These are phyloP conservation scores for Ochropleura plecta DNA, from an alignment of 2,888 invertebrate species.

Conservation along the genomic window DNA sequence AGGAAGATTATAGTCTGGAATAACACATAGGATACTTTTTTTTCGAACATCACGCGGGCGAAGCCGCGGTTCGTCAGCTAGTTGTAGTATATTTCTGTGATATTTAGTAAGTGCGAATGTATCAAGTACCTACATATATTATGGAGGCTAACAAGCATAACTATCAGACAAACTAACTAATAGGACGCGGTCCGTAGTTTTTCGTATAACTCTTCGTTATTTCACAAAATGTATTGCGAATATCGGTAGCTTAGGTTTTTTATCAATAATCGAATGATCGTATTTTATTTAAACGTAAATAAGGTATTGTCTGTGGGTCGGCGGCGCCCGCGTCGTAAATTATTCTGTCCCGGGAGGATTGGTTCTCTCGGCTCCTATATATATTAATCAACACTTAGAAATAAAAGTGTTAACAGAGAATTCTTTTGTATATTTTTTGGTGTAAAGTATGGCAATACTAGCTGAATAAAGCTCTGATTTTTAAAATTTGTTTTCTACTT, in stretches of 20 bases:
- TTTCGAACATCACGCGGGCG: too few relatives aligned
- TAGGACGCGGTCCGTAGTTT: slow-evolving; percentile 11
- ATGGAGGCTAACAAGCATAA: slow-evolving; percentile 11
- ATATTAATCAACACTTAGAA: slow-evolving; percentile 83
- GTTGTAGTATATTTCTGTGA: too few relatives aligned
- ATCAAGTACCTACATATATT: too few relatives aligned
- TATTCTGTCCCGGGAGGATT: slow-evolving; percentile 78
- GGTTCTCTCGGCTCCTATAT: slow-evolving; percentile 78
- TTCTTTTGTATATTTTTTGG: slow-evolving; percentile 66
- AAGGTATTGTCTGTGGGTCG: slow-evolving; percentile 75
- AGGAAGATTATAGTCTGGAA: too few relatives aligned
- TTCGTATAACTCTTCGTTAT: slow-evolving; percentile 61
- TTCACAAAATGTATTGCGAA: slow-evolving; percentile 60
- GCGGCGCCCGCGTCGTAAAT: slow-evolving; percentile 77
- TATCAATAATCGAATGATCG: slow-evolving; percentile 80
- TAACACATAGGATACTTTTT: too few relatives aligned
- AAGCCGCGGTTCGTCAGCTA: too few relatives aligned
- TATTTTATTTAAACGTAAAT: slow-evolving; percentile 86
- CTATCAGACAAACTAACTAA: slow-evolving; percentile 26
- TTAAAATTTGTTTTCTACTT: slow-evolving; percentile 1
- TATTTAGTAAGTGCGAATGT: too few relatives aligned
- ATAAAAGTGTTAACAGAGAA: slow-evolving; percentile 76
- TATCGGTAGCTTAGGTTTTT: slow-evolving; percentile 68
- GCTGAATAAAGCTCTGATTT: slow-evolving; percentile 1
- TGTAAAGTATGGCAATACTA: slow-evolving; percentile 42